Base-by-base conservation (phyloP, 2,888 invertebrate genomes). In the Brachypalpus laphriformis region DNA sequence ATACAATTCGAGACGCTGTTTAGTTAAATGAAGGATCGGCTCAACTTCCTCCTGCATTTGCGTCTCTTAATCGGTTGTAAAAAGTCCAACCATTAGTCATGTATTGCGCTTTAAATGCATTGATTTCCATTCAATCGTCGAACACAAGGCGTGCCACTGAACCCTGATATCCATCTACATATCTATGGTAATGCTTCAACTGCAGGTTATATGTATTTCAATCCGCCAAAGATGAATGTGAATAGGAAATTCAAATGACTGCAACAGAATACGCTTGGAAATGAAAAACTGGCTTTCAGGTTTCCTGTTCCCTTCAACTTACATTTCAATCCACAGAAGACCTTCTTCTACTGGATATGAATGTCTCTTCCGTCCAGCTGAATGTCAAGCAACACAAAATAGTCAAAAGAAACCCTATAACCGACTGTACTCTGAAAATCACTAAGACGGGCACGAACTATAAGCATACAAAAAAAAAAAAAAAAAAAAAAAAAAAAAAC, bases 201-300 rank as follows among this genome's bases (percentile, higher is more conserved):
- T 37, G 37, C 51, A 37, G 14, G 37, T 37, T 25, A 20, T 68
- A 16, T 49, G 34, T 49, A 49, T 25, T 25, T 40, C 22, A 71
- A 49, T 59, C 25, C 40, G 25, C 61, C 40, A 42, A 51, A 63
- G 72, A 74, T 63, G 51, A 54, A 56, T 75, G 45, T 34, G 47
- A 65, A 65, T 47, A 75, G 65, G 65, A 75, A 75, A 75, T 65
- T 65, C 47, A 75, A 75, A 57, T 65, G 75, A 75, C 75, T 75
- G 56, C 65, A 65, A 65, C 75, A 56, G 65, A 56, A 75, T 42
- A 28, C 31, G 45, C 6, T 31, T 28, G 56, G 34, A 74, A 72
- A 51, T 61, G 47, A 47, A 63, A 74, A 74, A 56, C 56, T 28
- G 8, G 14, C 54, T 74, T 54, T 14, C 18, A 28, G 25, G 34